A percentile compares a stretch with the other conserved stretches of the same genome.
These are phyloP conservation scores for Tetrapedia diversipes DNA, from an alignment of 2,888 invertebrate species.

Conservation along the genomic window DNA sequence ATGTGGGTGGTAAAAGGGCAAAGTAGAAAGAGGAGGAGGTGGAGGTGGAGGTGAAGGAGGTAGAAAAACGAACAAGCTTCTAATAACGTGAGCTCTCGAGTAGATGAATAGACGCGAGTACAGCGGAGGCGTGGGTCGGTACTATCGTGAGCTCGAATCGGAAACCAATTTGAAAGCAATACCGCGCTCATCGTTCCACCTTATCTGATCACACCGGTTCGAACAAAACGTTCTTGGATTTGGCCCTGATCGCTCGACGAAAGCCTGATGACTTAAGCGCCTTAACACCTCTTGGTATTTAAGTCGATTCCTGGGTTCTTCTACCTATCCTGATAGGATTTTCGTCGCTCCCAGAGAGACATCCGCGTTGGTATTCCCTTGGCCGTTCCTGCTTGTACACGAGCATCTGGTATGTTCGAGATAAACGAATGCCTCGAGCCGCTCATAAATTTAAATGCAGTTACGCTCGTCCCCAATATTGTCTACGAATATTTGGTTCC, in stretches of 20 bases:
- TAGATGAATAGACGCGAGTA: conserved; percentile 64
- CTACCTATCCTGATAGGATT: conserved; percentile 31
- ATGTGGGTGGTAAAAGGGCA: conserved; percentile 10
- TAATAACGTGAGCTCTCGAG: conserved; percentile 66
- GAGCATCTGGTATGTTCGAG: neutral
- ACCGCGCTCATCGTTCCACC: conserved; percentile 77
- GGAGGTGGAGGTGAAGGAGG: conserved; percentile 5
- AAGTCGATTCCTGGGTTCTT: conserved; percentile 53
- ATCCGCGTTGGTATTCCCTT: neutral
- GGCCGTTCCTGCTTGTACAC: neutral
- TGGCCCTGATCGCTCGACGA: conserved; percentile 62
- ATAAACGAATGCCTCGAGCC: conserved; percentile 7
- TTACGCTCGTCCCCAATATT: neutral
- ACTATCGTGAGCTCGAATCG: conserved; percentile 79
- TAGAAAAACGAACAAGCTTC: conserved; percentile 49
- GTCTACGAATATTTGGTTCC: no score
- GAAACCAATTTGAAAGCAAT: conserved; percentile 82
- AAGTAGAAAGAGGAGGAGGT: neutral
- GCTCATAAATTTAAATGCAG: neutral
- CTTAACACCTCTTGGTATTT: conserved; percentile 68
- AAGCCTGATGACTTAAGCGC: conserved; percentile 64
- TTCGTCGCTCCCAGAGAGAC: neutral
- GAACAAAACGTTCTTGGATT: conserved; percentile 73
- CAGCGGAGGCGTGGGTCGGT: conserved; percentile 60
- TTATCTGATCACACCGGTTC: conserved; percentile 75